These are phyloP conservation scores for Drosophila mulleri DNA, from an alignment of 2,888 invertebrate species.

Conservation along the genomic window DNA sequence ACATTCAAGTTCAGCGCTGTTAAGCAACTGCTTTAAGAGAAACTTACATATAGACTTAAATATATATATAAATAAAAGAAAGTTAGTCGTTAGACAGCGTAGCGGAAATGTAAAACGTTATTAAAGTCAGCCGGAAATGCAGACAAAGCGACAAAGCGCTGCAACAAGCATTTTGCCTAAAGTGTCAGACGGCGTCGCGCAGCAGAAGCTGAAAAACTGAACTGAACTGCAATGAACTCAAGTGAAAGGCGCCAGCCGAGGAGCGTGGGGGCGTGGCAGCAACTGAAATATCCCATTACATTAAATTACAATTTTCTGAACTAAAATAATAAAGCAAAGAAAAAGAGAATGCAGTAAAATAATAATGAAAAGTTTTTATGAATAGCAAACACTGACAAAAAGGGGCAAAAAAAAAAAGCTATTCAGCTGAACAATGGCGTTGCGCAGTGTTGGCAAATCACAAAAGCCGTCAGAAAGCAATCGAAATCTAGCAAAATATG, in stretches of 20 bases:
- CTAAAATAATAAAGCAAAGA: too few species aligned
- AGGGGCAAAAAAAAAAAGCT: conserved; percentile 6
- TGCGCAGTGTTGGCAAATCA: conserved; percentile 9
- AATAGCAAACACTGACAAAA: conserved; percentile 9
- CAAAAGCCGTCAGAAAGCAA: conserved; percentile 6
- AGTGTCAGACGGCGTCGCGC: conserved; percentile 56
- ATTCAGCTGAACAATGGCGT: conserved; percentile 24
- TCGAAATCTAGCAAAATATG: conserved; percentile 4
- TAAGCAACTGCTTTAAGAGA: not conserved
- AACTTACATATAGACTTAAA: not conserved
- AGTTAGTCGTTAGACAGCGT: conserved; percentile 24
- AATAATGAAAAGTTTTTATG: conserved; percentile 54
- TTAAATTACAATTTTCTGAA: conserved; percentile 27
- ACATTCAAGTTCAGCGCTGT: conserved; percentile 39
- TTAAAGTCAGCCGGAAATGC: conserved; percentile 75
- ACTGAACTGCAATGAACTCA: conserved; percentile 49
- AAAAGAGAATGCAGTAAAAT: conserved; percentile 32
- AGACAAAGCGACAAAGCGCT: conserved; percentile 76
- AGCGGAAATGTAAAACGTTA: conserved; percentile 63
- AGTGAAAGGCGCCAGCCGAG: conserved; percentile 7
- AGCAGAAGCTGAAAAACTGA: conserved; percentile 20
- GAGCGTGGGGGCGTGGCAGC: conserved; percentile 15
- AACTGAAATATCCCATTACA: conserved; percentile 1
- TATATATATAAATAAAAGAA: not conserved
- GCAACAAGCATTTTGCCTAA: conserved; percentile 63